Percentiles rank a stretch among this genome's conserved stretches.
Conservation (phyloP, 2,888 invertebrate species). For the Meteorus colon region DNA sequence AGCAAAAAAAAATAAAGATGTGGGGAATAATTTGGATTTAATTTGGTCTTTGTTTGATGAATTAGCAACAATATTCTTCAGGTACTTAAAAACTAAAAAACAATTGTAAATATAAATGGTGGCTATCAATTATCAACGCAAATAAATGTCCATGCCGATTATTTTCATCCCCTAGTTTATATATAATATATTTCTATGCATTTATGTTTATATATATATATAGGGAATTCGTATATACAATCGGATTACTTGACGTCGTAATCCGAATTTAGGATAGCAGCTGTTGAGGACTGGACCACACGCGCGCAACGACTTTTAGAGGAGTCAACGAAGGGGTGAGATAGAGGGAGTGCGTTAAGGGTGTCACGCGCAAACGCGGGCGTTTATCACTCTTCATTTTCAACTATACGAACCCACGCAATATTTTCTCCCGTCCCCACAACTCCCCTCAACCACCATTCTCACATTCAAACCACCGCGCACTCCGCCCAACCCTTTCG, state of each 20-base stretch:
- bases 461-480: neutral
- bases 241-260: slow-evolving; percentile 43
- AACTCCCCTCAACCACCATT: slow-evolving; percentile 20
- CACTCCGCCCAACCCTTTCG: neutral
- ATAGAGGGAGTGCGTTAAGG: slow-evolving; percentile 50
- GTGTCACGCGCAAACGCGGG: slow-evolving; percentile 53
- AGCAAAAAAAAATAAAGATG: neutral
- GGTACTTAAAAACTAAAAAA: neutral
- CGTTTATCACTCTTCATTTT: slow-evolving; percentile 53
- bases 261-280: slow-evolving; percentile 48
- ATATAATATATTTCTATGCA: neutral
- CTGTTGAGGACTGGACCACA: slow-evolving; percentile 44
- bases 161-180: slow-evolving; percentile 33
- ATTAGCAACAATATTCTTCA: neutral
- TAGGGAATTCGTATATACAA: slow-evolving; percentile 24
- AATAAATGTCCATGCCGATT: slow-evolving; percentile 36
- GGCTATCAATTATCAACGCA: slow-evolving; percentile 13
- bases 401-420: slow-evolving; percentile 37
- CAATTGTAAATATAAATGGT: neutral
- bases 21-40: neutral
- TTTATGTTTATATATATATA: neutral
- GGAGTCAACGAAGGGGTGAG: slow-evolving; percentile 10
- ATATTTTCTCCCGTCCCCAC: slow-evolving; percentile 33
- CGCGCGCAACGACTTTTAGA: slow-evolving; percentile 43
- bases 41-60: neutral